Conservation (phyloP, 2,888 invertebrate genomes). For the Aphodius granarius region DNA sequence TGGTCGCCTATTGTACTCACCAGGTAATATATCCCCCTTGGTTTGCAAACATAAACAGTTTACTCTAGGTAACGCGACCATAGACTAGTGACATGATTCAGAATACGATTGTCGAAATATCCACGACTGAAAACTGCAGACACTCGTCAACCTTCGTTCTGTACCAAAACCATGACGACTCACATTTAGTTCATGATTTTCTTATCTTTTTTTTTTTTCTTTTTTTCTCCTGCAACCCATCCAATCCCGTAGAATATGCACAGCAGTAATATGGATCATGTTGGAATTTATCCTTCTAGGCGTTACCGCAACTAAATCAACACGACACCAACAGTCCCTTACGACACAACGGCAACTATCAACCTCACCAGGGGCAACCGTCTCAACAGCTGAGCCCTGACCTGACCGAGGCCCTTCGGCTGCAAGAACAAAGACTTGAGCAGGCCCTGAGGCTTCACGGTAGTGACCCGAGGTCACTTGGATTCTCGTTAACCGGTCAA, state of each 20-base stretch:
- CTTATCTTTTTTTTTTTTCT: constrained; percentile 10
- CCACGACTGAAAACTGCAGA: background rate
- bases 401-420: constrained; percentile 69
- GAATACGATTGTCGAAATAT: too few species aligned
- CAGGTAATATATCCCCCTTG: too few species aligned
- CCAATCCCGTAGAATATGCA: constrained; percentile 22
- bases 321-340: constrained; percentile 52
- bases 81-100: too few species aligned
- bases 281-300: constrained; percentile 34
- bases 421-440: constrained; percentile 76
- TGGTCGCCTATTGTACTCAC: too few species aligned
- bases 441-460: constrained; percentile 80
- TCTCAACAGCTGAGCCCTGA: constrained; percentile 64
- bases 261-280: constrained; percentile 23
- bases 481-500: constrained; percentile 66
- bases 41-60: too few species aligned
- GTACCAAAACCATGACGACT: background rate
- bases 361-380: constrained; percentile 48
- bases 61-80: too few species aligned
- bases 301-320: constrained; percentile 53
- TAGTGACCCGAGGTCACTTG: constrained; percentile 75
- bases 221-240: constrained; percentile 3
- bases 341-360: constrained; percentile 52
- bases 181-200: background rate
- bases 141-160: background rate